phyloP scores from a whole-genome alignment of 2,888 invertebrate species.

The Netelia virgata region DNA sequence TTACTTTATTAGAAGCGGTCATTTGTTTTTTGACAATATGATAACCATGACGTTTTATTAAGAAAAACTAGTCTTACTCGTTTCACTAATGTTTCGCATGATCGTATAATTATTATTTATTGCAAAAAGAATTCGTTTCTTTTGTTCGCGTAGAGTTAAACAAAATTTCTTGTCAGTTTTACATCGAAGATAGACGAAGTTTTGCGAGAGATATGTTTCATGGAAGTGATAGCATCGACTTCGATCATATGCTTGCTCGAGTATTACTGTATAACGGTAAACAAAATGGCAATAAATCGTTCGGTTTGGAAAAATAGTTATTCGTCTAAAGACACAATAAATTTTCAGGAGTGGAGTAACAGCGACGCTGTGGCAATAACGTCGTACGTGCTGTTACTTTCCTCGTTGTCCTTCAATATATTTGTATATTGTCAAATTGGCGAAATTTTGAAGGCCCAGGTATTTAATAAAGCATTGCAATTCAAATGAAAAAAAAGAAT shows the following conservation, averaged over 20 bases:
- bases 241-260: slow-evolving; percentile 17
- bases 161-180: background rate
- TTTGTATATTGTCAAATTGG: slow-evolving; percentile 25
- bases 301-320: background rate
- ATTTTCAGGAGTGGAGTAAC: slow-evolving; percentile 20
- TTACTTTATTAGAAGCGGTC: no score
- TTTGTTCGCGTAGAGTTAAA: background rate
- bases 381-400: background rate
- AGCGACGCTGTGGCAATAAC: slow-evolving; percentile 7
- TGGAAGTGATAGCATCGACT: slow-evolving; percentile 16
- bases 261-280: slow-evolving; percentile 10
- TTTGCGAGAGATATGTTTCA: slow-evolving; percentile 7
- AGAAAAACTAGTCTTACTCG: background rate
- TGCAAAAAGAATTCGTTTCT: no score
- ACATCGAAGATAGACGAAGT: background rate
- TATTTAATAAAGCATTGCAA: background rate
- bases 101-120: no score
- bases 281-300: background rate
- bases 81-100: no score
- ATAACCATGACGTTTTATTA: no score
- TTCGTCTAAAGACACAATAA: background rate
- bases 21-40: background rate
- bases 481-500: slow-evolving; percentile 29
- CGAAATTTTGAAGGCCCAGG: slow-evolving; percentile 16
- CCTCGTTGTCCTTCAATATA: slow-evolving; percentile 17